Base-by-base conservation (phyloP, 1,140 invertebrate species). In the Aphelenchoides besseyi region DNA sequence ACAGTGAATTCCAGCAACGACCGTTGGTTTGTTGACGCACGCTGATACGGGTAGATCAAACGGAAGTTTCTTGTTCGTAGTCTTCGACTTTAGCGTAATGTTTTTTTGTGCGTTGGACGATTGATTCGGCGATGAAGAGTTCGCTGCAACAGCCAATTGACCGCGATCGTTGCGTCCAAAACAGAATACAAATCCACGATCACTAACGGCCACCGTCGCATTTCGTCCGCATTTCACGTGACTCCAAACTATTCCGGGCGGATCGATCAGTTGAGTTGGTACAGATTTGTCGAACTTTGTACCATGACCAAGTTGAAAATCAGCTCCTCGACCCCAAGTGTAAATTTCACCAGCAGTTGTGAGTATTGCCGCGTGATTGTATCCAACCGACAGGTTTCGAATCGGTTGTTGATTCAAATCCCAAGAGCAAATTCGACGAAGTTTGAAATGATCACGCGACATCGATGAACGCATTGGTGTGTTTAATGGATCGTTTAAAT, bases 281-380 rank as follows among this genome's bases (percentile, higher is more conserved):
- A 52, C 16, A 12, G 3, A 84, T 74, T 84, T 78, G 75, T 87
- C 86, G 70, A 87, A 87, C 73, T 88, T 84, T 5, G 85, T 86
- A 41, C 88, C 87, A 71, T 88, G 88, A n/a, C 90, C 90, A 68
- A 90, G 83, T 83, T 91, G 90, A 16, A 89, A 90, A 80, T 91
- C 90, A 18, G 89, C 81, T 84, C 90, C 91, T 48, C 88, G 85
- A 32, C 90, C 90, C 90, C 90, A 91, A 0, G 88, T 87, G 76
- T 89, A 91, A 1, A 91, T 85, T 33, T 87, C 87, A 16, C 89
- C 90, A 74, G 89, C 87, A 59, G 87, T 86, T 2, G 89, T 90
- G 33, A 91, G 75, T n/a, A 91, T 75, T 16, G 88, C 87, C 59
- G 88, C 89, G 80, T 91, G 90, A 75, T 90, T 88, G 78, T 88